phyloP scores from a whole-genome alignment of 2,797 vertebrate genomes.

The Protonibea diacanthus region DNA sequence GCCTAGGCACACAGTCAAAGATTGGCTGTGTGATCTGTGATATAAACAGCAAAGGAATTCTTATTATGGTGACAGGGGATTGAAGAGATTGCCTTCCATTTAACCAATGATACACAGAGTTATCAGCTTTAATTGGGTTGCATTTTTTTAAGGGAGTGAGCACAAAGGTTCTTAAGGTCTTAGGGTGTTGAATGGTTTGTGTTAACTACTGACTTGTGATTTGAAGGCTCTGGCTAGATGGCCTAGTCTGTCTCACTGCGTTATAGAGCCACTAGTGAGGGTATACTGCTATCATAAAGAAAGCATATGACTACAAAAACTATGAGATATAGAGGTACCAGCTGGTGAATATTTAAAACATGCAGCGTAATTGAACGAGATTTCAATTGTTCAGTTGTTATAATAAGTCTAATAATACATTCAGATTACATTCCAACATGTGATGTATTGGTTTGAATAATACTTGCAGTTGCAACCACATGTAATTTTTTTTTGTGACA shows the following conservation, averaged over 20 bases:
- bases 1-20: neutral
- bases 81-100: constrained; percentile 58
- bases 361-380: neutral
- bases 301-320: neutral
- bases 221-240: neutral
- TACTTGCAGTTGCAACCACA: neutral
- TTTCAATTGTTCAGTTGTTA: neutral
- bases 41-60: constrained; percentile 68
- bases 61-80: constrained; percentile 62
- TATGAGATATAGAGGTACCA: neutral
- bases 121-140: constrained; percentile 52
- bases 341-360: neutral
- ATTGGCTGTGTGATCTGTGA: constrained; percentile 48
- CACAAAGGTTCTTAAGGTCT: neutral
- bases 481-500: neutral
- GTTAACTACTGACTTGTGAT: constrained; percentile 12
- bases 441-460: constrained; percentile 18
- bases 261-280: neutral
- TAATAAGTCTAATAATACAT: neutral
- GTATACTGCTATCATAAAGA: neutral
- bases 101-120: constrained; percentile 49
- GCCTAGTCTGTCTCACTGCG: neutral
- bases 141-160: constrained; percentile 11
- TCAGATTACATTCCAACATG: neutral
- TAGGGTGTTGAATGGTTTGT: constrained; percentile 1